Evolutionary conservation across 1,140 invertebrate genomes (phyloP).

Genomic region (Musca vetustissima): DNA sequence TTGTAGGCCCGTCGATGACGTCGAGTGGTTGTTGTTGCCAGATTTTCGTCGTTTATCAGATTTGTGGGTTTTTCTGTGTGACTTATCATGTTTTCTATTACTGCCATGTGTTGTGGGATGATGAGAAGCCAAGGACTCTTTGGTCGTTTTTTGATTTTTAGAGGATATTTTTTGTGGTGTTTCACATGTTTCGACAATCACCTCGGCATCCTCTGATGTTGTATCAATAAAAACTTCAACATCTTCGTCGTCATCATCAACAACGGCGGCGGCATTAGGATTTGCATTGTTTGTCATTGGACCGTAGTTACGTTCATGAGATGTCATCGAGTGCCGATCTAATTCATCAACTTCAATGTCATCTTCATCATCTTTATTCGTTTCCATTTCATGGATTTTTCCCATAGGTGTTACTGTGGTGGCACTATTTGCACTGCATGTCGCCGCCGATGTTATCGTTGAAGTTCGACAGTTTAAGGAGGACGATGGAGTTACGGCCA

Average conservation of each 20-base stretch:
- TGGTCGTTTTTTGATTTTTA: neutral
- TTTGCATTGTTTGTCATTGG: neutral
- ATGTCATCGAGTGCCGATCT: neutral
- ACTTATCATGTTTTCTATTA: neutral
- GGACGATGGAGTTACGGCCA: slow-evolving; percentile 14
- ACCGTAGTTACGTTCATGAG: slow-evolving; percentile 17
- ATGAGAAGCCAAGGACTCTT: neutral
- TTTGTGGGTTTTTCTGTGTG: slow-evolving; percentile 1
- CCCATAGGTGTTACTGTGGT: neutral
- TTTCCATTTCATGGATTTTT: neutral
- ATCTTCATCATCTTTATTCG: slow-evolving; percentile 16
- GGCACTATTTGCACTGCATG: neutral
- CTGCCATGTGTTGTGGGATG: neutral
- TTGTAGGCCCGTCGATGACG: slow-evolving; percentile 32
- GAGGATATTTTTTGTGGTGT: neutral
- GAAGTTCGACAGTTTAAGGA: neutral
- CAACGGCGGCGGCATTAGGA: neutral
- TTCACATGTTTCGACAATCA: slow-evolving; percentile 39
- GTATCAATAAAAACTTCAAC: slow-evolving; percentile 51
- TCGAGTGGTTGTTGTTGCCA: neutral
- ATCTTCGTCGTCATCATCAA: slow-evolving; percentile 42
- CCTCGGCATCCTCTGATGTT: slow-evolving; percentile 50
- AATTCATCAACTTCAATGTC: slow-evolving; percentile 13
- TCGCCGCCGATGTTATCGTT: slow-evolving; percentile 9
- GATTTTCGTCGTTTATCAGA: slow-evolving; percentile 12